Evolutionary conservation across 1,140 invertebrate species (phyloP).

Genomic region (Gonatopus flavifemur): DNA sequence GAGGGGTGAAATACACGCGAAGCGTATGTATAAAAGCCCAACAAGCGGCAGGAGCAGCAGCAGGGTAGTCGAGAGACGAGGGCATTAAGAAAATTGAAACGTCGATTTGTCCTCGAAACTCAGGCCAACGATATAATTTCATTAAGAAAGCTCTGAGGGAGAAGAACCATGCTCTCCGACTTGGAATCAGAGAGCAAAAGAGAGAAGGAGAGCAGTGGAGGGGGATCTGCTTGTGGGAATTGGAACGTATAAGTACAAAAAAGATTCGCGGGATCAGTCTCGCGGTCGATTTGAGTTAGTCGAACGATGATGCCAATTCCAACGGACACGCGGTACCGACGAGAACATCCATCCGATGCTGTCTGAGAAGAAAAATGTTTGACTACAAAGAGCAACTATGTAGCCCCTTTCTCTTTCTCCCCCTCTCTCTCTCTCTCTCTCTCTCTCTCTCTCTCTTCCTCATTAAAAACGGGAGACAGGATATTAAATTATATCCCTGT

Average conservation of each 20-base stretch:
- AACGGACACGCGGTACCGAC: slow-evolving; percentile 19
- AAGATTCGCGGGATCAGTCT: slow-evolving; percentile 12
- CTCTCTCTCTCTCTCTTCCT: no score
- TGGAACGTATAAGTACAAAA: no score
- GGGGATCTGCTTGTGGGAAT: slow-evolving; percentile 9
- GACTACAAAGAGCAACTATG: no score
- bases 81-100: slow-evolving; percentile 60
- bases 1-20: no score
- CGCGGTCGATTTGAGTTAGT: slow-evolving; percentile 31
- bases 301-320: slow-evolving; percentile 33
- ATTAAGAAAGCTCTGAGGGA: slow-evolving; percentile 42
- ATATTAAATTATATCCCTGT: no score
- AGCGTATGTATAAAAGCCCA: no score
- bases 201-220: not conserved
- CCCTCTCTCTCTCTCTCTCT: no score
- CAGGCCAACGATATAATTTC: slow-evolving; percentile 49
- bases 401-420: no score
- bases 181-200: no score
- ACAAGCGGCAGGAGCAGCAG: slow-evolving; percentile 19
- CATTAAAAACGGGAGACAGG: no score
- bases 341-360: slow-evolving; percentile 14
- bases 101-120: slow-evolving; percentile 56
- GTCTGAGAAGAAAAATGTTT: slow-evolving; percentile 4
- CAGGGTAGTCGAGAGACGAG: slow-evolving; percentile 26
- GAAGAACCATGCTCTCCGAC: not conserved